phyloP scores from a whole-genome alignment of 2,113 vertebrate genomes.

The Monopterus albus region DNA sequence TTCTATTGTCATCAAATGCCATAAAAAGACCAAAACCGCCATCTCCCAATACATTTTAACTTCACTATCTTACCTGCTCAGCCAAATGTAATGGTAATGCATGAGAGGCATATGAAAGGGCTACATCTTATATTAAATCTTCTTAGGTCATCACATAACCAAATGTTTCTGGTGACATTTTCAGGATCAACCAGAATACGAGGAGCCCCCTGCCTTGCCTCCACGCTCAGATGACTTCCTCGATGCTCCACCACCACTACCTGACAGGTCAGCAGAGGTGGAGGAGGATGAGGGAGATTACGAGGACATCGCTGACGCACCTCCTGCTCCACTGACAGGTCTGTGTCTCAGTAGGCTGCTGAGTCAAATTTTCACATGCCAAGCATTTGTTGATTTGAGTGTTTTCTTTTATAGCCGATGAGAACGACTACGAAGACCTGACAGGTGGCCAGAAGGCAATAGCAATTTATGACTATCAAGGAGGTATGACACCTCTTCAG shows the following conservation, averaged over 20 bases:
- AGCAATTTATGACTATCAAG: constrained; percentile 90
- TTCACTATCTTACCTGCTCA: background rate
- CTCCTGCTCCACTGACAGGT: constrained; percentile 47
- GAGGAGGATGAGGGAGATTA: constrained; percentile 78
- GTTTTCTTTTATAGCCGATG: constrained; percentile 24
- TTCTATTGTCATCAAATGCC: too few relatives aligned
- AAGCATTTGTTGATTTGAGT: background rate
- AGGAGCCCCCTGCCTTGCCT: constrained; percentile 66
- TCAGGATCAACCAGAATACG: constrained; percentile 60
- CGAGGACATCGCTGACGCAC: constrained; percentile 75
- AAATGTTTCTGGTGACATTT: background rate
- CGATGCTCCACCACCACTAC: constrained; percentile 14
- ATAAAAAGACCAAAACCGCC: too few relatives aligned
- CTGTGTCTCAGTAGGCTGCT: background rate
- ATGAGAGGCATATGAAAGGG: too few relatives aligned
- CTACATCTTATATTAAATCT: too few relatives aligned
- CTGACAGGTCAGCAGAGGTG: background rate
- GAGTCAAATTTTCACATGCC: background rate
- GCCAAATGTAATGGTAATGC: background rate
- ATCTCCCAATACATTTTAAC: background rate
- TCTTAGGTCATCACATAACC: too few relatives aligned
- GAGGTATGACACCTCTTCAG: constrained; percentile 78
- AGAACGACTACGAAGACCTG: constrained; percentile 78
- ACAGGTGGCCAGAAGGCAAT: constrained; percentile 67
- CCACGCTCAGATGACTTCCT: constrained; percentile 48